Evolutionary conservation across 2,113 vertebrate genomes (phyloP), one percentile per base, ranked within the genome.

Genomic region (Aleadryas rufinucha): DNA sequence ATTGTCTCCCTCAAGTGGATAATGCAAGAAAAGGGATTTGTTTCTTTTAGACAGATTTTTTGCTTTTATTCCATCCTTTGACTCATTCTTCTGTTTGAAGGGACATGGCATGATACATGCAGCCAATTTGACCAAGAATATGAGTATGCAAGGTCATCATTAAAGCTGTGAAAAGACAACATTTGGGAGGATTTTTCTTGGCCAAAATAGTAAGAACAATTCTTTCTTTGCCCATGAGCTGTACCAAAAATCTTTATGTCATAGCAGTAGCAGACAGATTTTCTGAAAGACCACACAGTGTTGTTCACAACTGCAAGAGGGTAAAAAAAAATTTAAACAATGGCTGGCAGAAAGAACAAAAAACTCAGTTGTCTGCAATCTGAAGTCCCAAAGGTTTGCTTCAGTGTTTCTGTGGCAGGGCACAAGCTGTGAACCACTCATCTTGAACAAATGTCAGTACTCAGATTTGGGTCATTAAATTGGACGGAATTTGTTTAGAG

Each of bases 1-100:
- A 5, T 71, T 94, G 87, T 96, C 93, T 96, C 93, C 94, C 93
- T 85, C 94, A 89, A 96, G 94, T 91, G 96, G 94, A 41, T 65
- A 89, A 93, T 10, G 33, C 31, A 72, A 82, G 65, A 83, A 72
- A 57, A 91, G 50, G 33, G 15, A 61, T 39, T 76, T 85, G 33
- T 60, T 80, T 74, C 6, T 57, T 83, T 31, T 30, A 54, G 30
- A 33, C 7, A 22, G 15, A 3, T 8, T 37, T 45, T 81, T 56
- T n/a, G 4, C 0, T 13, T 54, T 89, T 60, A 35, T 63, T 80
- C 28, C 64, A 64, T 59, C 16, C 20, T n/a, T 85, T 91, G 66
- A 35, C 27, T 68, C 50, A 13, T 37, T 84, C 41, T 69, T 87
- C 66, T 65, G 10, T 64, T 85, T 72, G n/a, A 87, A 87, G 14